Percentiles rank a stretch among this genome's conserved stretches.
These are phyloP conservation scores for Bothrops alternatus DNA, from an alignment of 2,797 vertebrate species.

Conservation along the genomic window DNA sequence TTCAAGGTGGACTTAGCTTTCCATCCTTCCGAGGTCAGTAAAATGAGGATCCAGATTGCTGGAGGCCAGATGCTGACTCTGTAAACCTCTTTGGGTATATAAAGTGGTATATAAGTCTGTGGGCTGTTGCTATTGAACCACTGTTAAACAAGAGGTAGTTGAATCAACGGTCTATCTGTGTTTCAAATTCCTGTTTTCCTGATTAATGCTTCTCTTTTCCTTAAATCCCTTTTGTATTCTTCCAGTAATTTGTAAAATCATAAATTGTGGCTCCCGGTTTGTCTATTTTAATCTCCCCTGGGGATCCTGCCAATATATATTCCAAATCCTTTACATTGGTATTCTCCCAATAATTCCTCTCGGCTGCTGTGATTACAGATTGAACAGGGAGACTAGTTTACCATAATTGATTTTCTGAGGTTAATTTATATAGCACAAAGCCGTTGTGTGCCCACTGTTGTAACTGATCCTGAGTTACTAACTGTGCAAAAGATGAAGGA, in stretches of 20 bases:
- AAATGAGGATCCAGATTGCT: not conserved
- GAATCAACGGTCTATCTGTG: not conserved
- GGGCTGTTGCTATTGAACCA: not conserved
- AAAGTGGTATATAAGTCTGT: not conserved
- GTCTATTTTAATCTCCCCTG: not conserved
- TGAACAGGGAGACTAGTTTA: not conserved
- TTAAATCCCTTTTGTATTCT: not conserved
- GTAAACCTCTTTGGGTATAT: not conserved
- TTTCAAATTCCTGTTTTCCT: not conserved
- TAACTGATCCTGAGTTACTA: slow-evolving; percentile 8
- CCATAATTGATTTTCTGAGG: not conserved
- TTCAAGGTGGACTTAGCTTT: not conserved
- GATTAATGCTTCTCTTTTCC: not conserved
- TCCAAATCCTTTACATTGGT: not conserved
- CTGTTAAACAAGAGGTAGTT: not conserved
- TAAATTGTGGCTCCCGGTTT: not conserved
- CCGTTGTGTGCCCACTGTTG: not conserved
- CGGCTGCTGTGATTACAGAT: not conserved
- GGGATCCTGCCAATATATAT: not conserved
- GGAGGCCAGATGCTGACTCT: not conserved
- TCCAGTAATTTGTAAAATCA: not conserved
- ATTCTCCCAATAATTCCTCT: not conserved
- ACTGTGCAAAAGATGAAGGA: not conserved
- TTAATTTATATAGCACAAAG: not conserved
- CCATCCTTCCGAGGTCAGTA: not conserved